A percentile compares a stretch with the other conserved stretches of the same genome.
phyloP scores from a whole-genome alignment of 2,888 invertebrate genomes.

The Laothoe populi region DNA sequence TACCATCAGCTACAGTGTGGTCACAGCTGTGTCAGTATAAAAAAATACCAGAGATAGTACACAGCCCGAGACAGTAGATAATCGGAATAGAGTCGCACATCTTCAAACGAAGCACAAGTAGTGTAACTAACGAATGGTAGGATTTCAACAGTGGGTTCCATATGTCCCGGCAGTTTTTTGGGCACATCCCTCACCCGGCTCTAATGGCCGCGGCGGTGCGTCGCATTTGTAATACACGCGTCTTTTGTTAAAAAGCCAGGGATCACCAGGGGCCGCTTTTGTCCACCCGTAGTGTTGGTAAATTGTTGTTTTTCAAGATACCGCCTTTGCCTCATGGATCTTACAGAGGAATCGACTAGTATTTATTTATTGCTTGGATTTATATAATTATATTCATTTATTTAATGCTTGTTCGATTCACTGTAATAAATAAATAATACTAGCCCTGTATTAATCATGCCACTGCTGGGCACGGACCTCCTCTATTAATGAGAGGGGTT shows the following conservation, averaged over 20 bases:
- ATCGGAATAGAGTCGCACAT: not conserved
- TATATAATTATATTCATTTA: too few relatives aligned
- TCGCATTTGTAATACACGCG: slow-evolving; percentile 35
- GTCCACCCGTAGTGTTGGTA: slow-evolving; percentile 3
- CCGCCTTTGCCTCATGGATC: not conserved
- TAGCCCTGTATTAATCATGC: too few relatives aligned
- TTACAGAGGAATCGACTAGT: too few relatives aligned
- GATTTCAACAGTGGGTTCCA: slow-evolving; percentile 20
- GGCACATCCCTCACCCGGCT: slow-evolving; percentile 9
- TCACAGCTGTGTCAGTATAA: too few relatives aligned
- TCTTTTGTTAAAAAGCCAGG: slow-evolving; percentile 36
- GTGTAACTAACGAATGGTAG: slow-evolving; percentile 18
- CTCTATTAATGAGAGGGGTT: too few relatives aligned
- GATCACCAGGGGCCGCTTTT: slow-evolving; percentile 20
- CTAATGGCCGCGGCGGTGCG: slow-evolving; percentile 37
- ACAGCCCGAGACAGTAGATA: not conserved
- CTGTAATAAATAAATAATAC: too few relatives aligned
- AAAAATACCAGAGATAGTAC: too few relatives aligned
- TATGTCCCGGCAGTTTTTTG: slow-evolving; percentile 24
- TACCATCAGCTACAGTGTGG: too few relatives aligned
- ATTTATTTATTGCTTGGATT: too few relatives aligned
- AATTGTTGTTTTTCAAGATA: slow-evolving; percentile 14
- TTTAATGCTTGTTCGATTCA: too few relatives aligned
- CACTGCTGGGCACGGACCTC: too few relatives aligned
- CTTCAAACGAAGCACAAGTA: slow-evolving; percentile 24